A percentile compares a stretch with the other conserved stretches of the same genome.
Conservation (phyloP, 2,888 invertebrate genomes). For the Eulithis testata region DNA sequence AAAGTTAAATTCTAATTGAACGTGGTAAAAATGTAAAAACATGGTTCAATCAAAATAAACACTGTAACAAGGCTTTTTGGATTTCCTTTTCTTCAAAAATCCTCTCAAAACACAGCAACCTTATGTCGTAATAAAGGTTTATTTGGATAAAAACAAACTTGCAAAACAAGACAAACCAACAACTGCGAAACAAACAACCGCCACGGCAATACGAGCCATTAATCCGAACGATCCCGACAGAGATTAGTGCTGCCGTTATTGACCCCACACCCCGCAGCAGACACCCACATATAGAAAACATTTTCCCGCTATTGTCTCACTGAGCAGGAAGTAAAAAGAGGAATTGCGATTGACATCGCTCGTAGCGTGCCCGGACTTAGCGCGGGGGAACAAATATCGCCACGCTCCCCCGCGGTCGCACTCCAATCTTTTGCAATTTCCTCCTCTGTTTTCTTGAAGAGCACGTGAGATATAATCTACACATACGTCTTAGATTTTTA, state of each 20-base stretch:
- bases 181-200: slow-evolving; percentile 76
- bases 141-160: slow-evolving; percentile 60
- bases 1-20: too few species aligned
- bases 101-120: too few species aligned
- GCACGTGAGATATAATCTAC: slow-evolving; percentile 53
- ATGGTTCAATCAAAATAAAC: too few species aligned
- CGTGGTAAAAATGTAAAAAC: too few species aligned
- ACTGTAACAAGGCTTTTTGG: too few species aligned
- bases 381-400: slow-evolving; percentile 32
- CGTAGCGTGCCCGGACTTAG: slow-evolving; percentile 47
- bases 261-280: slow-evolving; percentile 64
- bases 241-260: slow-evolving; percentile 78
- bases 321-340: slow-evolving; percentile 73
- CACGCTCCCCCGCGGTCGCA: slow-evolving; percentile 43
- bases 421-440: slow-evolving; percentile 54
- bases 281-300: slow-evolving; percentile 73
- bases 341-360: slow-evolving; percentile 72
- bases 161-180: slow-evolving; percentile 66
- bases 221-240: slow-evolving; percentile 78
- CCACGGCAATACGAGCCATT: slow-evolving; percentile 79
- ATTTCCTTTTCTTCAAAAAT: too few species aligned
- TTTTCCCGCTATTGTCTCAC: slow-evolving; percentile 79
- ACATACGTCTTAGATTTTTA: slow-evolving; percentile 30
- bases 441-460: slow-evolving; percentile 61
- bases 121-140: too few species aligned